These are phyloP conservation scores for Ramazzottius varieornatus DNA, from an alignment of 2,888 invertebrate genomes.

Conservation along the genomic window DNA sequence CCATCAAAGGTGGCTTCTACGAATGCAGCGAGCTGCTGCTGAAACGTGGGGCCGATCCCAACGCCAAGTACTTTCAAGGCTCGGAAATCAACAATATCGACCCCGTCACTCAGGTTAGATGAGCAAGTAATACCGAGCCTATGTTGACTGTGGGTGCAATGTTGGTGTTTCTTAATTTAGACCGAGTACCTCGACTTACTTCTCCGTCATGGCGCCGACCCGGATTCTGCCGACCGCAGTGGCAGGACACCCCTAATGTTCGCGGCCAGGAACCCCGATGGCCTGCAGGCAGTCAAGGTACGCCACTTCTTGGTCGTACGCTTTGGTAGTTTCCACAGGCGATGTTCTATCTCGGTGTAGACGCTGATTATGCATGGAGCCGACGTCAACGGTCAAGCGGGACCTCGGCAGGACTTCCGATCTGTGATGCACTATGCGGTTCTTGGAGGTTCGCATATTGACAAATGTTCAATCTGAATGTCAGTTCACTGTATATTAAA, in stretches of 20 bases:
- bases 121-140: not conserved
- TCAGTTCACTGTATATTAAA: not conserved
- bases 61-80: slow-evolving; percentile 70
- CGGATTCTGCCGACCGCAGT: slow-evolving; percentile 56
- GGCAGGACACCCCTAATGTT: slow-evolving; percentile 75
- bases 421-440: slow-evolving; percentile 70
- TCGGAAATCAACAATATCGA: slow-evolving; percentile 64
- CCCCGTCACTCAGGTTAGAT: slow-evolving; percentile 31
- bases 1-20: slow-evolving; percentile 57
- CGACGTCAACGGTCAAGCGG: slow-evolving; percentile 56
- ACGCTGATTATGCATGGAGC: slow-evolving; percentile 51
- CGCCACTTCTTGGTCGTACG: no score
- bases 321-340: no score
- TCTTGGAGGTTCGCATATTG: slow-evolving; percentile 32
- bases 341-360: slow-evolving; percentile 8
- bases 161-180: slow-evolving; percentile 1
- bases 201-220: slow-evolving; percentile 56
- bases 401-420: slow-evolving; percentile 56
- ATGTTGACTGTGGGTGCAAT: not conserved
- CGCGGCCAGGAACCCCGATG: slow-evolving; percentile 42
- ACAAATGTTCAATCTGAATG: not conserved
- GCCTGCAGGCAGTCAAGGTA: slow-evolving; percentile 7
- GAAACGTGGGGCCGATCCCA: slow-evolving; percentile 60
- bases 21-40: slow-evolving; percentile 35
- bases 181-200: slow-evolving; percentile 51